Percentiles rank a stretch among this genome's conserved stretches.
phyloP scores from a whole-genome alignment of 2,113 vertebrate genomes.

The Equus quagga region DNA sequence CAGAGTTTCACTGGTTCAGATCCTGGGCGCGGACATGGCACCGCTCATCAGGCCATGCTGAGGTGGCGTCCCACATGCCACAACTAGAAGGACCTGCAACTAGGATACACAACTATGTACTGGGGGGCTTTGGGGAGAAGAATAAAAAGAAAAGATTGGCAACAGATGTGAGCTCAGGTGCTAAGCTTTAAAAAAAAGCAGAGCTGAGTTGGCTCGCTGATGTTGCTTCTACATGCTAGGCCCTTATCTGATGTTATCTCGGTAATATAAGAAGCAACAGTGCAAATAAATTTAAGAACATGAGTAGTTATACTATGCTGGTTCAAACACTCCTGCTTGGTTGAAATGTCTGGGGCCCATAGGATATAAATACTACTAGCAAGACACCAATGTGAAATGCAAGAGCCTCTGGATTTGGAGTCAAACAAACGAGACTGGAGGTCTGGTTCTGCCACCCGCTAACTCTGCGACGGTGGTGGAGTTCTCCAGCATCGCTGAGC shows the following conservation, averaged over 20 bases:
- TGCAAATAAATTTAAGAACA: slow-evolving; percentile 37
- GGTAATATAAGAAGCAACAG: neutral
- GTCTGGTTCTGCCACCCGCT: neutral
- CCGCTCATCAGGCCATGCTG: no score
- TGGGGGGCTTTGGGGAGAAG: no score
- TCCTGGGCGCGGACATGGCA: no score
- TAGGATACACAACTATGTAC: no score
- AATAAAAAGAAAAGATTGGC: no score
- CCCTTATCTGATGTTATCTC: neutral
- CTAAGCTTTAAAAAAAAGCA: neutral
- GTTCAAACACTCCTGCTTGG: neutral
- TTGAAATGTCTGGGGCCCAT: neutral
- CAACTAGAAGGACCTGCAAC: no score
- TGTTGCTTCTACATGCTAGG: neutral
- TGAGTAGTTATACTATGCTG: neutral
- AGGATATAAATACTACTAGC: neutral
- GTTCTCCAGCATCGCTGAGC: neutral
- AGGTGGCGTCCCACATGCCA: no score
- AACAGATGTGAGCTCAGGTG: no score
- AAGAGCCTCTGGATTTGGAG: slow-evolving; percentile 9
- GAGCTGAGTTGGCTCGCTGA: neutral
- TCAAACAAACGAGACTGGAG: neutral
- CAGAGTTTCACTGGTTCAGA: no score
- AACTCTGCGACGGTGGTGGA: neutral
- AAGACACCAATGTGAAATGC: neutral